phyloP scores from a whole-genome alignment of 2,888 invertebrate species.

The Dynastes hyllus region DNA sequence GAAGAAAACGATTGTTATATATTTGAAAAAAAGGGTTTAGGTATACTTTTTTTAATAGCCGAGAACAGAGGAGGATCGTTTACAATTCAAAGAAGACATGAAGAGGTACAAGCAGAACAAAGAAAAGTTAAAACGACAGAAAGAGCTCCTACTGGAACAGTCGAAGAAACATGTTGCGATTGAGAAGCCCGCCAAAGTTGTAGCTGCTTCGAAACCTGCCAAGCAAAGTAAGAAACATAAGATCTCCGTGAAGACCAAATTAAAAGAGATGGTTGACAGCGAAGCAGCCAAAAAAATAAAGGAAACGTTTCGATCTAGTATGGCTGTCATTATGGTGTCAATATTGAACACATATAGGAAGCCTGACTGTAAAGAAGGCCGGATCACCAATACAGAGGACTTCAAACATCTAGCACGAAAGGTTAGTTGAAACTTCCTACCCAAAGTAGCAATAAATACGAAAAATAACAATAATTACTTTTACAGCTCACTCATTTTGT shows the following conservation, averaged over 20 bases:
- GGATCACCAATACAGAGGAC: constrained; percentile 92
- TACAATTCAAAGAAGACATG: constrained; percentile 80
- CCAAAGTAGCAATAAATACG: too few species aligned
- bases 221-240: constrained; percentile 63
- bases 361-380: constrained; percentile 86
- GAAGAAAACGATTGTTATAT: too few species aligned
- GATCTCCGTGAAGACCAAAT: constrained; percentile 63
- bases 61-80: constrained; percentile 84
- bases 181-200: constrained; percentile 65
- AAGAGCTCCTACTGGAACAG: constrained; percentile 73
- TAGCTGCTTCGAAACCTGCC: constrained; percentile 51
- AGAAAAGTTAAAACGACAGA: constrained; percentile 82
- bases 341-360: constrained; percentile 92
- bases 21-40: too few species aligned
- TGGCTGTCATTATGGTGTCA: constrained; percentile 88
- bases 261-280: constrained; percentile 68
- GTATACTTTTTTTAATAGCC: constrained; percentile 74
- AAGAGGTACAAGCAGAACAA: constrained; percentile 87
- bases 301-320: constrained; percentile 87
- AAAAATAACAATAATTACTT: background rate
- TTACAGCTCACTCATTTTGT: constrained; percentile 94
- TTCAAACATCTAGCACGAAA: constrained; percentile 96
- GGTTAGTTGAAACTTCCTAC: constrained; percentile 70
- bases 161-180: constrained; percentile 70
- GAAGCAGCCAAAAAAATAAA: constrained; percentile 82